phyloP scores from a whole-genome alignment of 2,888 invertebrate genomes.

The Chloroclysta siterata region DNA sequence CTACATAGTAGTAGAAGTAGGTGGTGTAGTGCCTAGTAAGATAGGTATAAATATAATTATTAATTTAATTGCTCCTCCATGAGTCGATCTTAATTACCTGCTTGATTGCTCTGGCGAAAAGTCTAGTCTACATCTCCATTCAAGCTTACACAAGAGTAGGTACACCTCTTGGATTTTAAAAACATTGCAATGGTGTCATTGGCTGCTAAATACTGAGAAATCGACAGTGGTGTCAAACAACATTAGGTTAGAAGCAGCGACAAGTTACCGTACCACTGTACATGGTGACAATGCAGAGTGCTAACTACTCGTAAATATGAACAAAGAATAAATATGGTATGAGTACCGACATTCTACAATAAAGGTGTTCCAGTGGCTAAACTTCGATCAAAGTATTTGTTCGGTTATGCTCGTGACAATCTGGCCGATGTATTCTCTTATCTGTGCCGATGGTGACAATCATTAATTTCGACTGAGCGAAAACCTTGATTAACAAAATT shows the following conservation, averaged over 20 bases:
- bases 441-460: too few species aligned
- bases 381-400: too few species aligned
- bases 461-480: too few species aligned
- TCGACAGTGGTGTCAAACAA: slow-evolving; percentile 30
- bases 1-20: too few species aligned
- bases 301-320: too few species aligned
- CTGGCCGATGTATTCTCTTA: too few species aligned
- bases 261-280: slow-evolving; percentile 16
- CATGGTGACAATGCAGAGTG: slow-evolving; percentile 6
- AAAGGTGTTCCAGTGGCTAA: too few species aligned
- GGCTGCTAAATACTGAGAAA: slow-evolving; percentile 39
- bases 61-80: neutral
- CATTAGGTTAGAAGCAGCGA: slow-evolving; percentile 12
- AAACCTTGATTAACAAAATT: too few species aligned
- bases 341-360: too few species aligned
- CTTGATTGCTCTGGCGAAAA: slow-evolving; percentile 7
- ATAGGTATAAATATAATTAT: neutral
- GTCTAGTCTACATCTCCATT: slow-evolving; percentile 25
- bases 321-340: too few species aligned
- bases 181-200: slow-evolving; percentile 35
- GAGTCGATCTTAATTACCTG: neutral
- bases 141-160: slow-evolving; percentile 36
- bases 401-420: too few species aligned
- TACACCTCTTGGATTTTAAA: slow-evolving; percentile 39
- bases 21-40: neutral